Base-by-base conservation (phyloP, 2,888 invertebrate genomes). In the Dryobotodes eremita region DNA sequence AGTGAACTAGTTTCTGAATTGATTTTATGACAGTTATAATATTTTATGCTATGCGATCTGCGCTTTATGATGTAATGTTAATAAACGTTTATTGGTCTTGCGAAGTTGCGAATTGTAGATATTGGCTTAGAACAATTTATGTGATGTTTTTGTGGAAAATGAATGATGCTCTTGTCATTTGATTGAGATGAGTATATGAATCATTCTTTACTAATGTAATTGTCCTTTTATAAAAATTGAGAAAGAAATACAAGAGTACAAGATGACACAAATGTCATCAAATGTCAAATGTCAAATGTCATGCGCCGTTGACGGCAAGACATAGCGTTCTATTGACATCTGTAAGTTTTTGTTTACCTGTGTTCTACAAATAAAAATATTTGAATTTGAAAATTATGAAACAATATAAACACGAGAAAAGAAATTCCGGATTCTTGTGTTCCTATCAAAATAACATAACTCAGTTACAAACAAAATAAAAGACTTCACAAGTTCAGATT, bases 21-120 rank as follows among this genome's bases (percentile, higher is more conserved):
- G 31, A 77, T 79, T 84, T 79, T 83, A 84, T 66, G 70, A 73
- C 57, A 62, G 75, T 62, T 75, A 5, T 70, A 46, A 75, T 66
- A 62, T 86, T 75, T 86, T 62, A 83, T 86, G 59, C 2, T 42
- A 36, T 55, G 65, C 50, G 26, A 31, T 71, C 61, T 61, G 48
- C 17, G n/a, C 42, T 80, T 80, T 59, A 62, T 78, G 68, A 53
- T n/a, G 71, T 69, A 57, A 79, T 72, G 82, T 69, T 26, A 75
- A 69, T 76, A 80, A 80, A 82, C 77, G 71, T 59, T 85, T 85
- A 85, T 81, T 64, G 62, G 17, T 75, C 20, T 80, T 82, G 48
- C 31, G n/a, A 75, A 76, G 53, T 79, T 79, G 65, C 23, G 55
- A 75, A 23, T 69, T 53, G 31, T 62, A 36, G n/a, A 36, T 72